Percentiles rank a stretch among this genome's conserved stretches.
Evolutionary conservation across 2,113 vertebrate species (phyloP).

Genomic region (Nothobranchius kuhntae): DNA sequence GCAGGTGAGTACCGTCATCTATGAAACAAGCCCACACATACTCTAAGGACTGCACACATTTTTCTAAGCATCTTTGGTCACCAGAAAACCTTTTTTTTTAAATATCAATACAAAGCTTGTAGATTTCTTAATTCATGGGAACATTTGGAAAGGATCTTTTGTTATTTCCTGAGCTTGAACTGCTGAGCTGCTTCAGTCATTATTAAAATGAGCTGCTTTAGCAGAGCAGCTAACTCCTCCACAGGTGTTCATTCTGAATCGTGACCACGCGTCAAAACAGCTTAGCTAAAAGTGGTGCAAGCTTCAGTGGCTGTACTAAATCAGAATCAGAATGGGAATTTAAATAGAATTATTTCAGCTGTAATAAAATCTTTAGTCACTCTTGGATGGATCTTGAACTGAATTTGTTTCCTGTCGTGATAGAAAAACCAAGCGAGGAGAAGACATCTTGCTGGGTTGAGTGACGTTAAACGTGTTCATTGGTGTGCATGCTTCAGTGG

Average conservation of each 20-base stretch:
- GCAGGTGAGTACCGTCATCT: conserved; percentile 23
- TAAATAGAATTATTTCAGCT: neutral
- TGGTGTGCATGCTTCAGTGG: conserved; percentile 26
- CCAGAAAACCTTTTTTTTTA: no score
- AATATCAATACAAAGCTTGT: no score
- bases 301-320: neutral
- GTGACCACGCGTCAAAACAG: neutral
- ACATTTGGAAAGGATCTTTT: no score
- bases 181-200: neutral
- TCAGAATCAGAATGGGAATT: neutral
- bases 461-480: conserved; percentile 15
- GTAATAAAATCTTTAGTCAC: neutral
- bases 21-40: conserved; percentile 18
- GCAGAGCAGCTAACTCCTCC: neutral
- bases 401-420: no score
- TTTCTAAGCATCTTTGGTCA: no score
- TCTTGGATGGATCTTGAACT: no score
- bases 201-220: neutral
- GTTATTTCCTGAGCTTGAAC: no score
- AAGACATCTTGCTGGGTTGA: no score
- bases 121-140: no score
- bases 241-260: neutral
- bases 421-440: no score
- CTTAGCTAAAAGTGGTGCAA: neutral
- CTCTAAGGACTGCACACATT: neutral